phyloP scores from a whole-genome alignment of 2,888 invertebrate species.

The Mantis religiosa region DNA sequence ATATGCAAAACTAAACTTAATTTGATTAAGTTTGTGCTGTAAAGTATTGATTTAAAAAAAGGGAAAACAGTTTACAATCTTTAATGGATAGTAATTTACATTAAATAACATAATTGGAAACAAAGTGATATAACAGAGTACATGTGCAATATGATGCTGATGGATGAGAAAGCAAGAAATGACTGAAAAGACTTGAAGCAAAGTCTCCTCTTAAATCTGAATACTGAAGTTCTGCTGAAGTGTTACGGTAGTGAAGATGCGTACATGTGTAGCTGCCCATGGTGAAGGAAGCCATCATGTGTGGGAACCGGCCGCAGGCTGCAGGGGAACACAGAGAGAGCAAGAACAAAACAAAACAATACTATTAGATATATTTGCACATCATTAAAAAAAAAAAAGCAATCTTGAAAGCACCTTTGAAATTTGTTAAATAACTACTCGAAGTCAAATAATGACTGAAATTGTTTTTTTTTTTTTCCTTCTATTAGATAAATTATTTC shows the following conservation, averaged over 20 bases:
- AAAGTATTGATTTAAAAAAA: too few species aligned
- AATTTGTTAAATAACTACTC: neutral
- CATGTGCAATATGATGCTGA: neutral
- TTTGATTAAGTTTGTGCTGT: too few species aligned
- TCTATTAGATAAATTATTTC: neutral
- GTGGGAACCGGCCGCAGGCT: constrained; percentile 81
- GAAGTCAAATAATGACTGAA: neutral
- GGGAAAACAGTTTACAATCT: too few species aligned
- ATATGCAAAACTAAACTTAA: too few species aligned
- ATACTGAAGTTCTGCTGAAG: neutral
- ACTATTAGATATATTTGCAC: neutral
- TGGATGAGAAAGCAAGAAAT: neutral
- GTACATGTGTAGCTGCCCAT: constrained; percentile 90
- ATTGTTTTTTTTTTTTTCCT: neutral
- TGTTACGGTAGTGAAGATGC: constrained; percentile 39
- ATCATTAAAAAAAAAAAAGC: neutral
- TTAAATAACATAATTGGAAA: too few species aligned
- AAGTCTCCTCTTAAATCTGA: neutral
- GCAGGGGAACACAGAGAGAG: constrained; percentile 34
- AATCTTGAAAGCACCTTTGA: neutral
- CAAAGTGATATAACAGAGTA: neutral
- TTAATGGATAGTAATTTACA: too few species aligned
- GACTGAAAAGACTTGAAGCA: neutral
- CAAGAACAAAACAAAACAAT: constrained; percentile 5
- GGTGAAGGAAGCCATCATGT: constrained; percentile 73